These are phyloP conservation scores for Macrostomum cliftonense DNA, from an alignment of 2,888 invertebrate genomes.

Conservation along the genomic window DNA sequence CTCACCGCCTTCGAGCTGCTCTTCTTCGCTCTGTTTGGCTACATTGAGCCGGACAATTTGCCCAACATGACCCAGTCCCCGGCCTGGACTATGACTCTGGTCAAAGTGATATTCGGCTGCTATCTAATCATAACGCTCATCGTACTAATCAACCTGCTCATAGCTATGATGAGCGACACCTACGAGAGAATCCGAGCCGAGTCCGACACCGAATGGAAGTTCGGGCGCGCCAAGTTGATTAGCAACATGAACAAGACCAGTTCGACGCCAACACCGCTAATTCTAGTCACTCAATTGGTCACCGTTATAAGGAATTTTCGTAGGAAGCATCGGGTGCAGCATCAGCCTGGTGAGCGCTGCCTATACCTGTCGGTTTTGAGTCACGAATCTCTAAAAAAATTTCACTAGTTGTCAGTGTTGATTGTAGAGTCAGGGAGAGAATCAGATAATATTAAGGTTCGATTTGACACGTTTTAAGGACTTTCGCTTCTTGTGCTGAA, in stretches of 20 bases:
- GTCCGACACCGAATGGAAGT: constrained; percentile 99
- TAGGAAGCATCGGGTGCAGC: no score
- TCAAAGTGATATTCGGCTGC: constrained; percentile 61
- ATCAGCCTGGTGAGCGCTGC: no score
- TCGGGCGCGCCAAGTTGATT: constrained; percentile 88
- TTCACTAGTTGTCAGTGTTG: no score
- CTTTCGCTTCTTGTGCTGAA: no score
- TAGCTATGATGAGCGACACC: constrained; percentile 99
- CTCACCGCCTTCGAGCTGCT: constrained; percentile 51
- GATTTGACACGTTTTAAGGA: no score
- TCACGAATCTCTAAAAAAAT: no score
- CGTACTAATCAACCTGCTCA: constrained; percentile 90
- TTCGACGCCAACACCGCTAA: constrained; percentile 89
- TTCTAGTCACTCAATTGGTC: constrained; percentile 59
- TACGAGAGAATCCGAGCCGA: constrained; percentile 97
- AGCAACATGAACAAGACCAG: constrained; percentile 92
- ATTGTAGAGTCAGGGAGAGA: no score
- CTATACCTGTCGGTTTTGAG: no score
- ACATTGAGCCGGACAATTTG: constrained; percentile 49
- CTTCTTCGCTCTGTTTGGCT: constrained; percentile 91
- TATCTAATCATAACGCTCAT: constrained; percentile 95
- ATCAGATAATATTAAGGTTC: no score
- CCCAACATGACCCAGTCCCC: constrained; percentile 42
- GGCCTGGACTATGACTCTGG: constrained; percentile 34
- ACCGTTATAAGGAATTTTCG: no score